phyloP scores from a whole-genome alignment of 2,797 vertebrate species.

The Avahi laniger region DNA sequence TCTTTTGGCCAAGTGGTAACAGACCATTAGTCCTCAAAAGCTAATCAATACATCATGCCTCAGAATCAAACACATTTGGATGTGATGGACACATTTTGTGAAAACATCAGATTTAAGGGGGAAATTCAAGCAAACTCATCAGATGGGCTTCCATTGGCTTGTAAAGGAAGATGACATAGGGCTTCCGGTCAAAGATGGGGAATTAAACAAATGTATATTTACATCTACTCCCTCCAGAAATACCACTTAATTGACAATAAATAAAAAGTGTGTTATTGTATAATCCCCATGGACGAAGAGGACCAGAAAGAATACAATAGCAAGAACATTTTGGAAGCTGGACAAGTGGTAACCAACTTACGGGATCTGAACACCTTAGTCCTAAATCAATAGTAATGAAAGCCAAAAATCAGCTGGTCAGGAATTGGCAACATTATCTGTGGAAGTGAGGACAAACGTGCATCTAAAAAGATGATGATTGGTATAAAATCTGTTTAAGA shows the following conservation, averaged over 20 bases:
- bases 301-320: neutral
- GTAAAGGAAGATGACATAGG: neutral
- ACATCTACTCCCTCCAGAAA: neutral
- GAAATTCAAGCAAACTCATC: neutral
- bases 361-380: neutral
- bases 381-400: neutral
- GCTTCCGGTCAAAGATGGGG: neutral
- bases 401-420: neutral
- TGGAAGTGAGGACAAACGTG: neutral
- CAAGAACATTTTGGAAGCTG: constrained; percentile 15
- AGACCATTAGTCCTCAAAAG: neutral
- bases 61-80: neutral
- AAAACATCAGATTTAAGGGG: neutral
- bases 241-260: neutral
- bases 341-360: neutral
- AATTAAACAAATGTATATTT: neutral
- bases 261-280: neutral
- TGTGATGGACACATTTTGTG: neutral
- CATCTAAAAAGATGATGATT: neutral
- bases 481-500: neutral
- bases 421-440: neutral
- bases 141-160: neutral
- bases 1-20: neutral
- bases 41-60: neutral
- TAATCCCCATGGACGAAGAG: neutral